These are phyloP conservation scores for Alsophila aescularia DNA, from an alignment of 2,888 invertebrate genomes.

Conservation along the genomic window DNA sequence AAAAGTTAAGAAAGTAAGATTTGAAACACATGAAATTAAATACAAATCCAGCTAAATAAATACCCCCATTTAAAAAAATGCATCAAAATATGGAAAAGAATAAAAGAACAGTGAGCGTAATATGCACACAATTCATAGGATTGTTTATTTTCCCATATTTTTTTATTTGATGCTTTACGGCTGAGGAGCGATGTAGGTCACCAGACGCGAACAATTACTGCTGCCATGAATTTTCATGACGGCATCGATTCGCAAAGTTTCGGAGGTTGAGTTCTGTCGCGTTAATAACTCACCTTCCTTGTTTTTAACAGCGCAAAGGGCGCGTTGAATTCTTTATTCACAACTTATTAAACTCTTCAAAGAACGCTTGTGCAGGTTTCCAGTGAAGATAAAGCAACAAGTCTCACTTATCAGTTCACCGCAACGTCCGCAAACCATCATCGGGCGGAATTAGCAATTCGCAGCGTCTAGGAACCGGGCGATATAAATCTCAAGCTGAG, in stretches of 20 bases:
- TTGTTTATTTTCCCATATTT: conserved; percentile 46
- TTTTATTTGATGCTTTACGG: conserved; percentile 47
- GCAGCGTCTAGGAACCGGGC: conserved; percentile 29
- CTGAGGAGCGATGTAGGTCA: conserved; percentile 52
- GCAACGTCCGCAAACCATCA: conserved; percentile 33
- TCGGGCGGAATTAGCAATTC: conserved; percentile 42
- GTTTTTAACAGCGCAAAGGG: conserved; percentile 22
- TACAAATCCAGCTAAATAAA: too few species aligned
- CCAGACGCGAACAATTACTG: conserved; percentile 49
- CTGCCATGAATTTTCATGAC: conserved; percentile 39
- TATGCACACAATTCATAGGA: conserved; percentile 43
- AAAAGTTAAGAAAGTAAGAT: too few species aligned
- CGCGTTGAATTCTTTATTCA: conserved; percentile 12
- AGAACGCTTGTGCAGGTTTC: neutral
- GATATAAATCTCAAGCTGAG: conserved; percentile 56
- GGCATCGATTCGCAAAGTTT: conserved; percentile 36
- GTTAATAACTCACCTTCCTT: conserved; percentile 26
- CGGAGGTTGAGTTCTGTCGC: conserved; percentile 20
- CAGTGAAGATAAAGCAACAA: conserved; percentile 25
- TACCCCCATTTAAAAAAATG: conserved; percentile 15
- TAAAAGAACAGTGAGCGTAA: conserved; percentile 33
- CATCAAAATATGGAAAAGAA: conserved; percentile 13
- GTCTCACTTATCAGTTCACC: conserved; percentile 20
- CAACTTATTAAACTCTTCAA: conserved; percentile 10
- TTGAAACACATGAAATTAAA: too few species aligned